Conservation (phyloP, 1,140 invertebrate species). For the Drosophila virilis region DNA sequence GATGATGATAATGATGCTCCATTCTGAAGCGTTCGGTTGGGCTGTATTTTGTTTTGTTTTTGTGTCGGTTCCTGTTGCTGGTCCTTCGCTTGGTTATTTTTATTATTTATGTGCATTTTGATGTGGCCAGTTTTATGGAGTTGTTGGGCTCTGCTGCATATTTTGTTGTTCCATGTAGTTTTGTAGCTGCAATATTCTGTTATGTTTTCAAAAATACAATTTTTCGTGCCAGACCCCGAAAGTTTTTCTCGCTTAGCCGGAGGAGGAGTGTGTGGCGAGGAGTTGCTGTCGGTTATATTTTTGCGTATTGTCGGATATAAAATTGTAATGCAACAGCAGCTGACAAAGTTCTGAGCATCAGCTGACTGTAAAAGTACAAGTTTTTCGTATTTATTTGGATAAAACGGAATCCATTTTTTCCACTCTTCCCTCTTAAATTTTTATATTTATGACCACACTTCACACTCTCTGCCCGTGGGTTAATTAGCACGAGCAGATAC, state of each 20-base stretch:
- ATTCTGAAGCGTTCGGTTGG: no score
- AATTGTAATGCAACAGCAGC: slow-evolving; percentile 54
- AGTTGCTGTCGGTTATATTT: slow-evolving; percentile 24
- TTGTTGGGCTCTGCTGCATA: slow-evolving; percentile 8
- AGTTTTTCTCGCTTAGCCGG: slow-evolving; percentile 31
- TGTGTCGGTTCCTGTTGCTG: slow-evolving; percentile 60
- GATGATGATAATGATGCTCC: neutral
- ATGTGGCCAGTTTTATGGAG: slow-evolving; percentile 66
- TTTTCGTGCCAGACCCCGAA: slow-evolving; percentile 33
- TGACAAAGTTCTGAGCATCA: slow-evolving; percentile 40
- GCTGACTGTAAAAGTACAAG: slow-evolving; percentile 35
- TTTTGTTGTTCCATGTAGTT: slow-evolving; percentile 43
- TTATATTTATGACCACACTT: slow-evolving; percentile 35
- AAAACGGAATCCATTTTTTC: no score
- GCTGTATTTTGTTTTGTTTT: slow-evolving; percentile 29
- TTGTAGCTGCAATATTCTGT: slow-evolving; percentile 45
- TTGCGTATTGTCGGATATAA: slow-evolving; percentile 62
- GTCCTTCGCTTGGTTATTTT: slow-evolving; percentile 61
- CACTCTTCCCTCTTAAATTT: neutral
- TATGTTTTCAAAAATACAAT: slow-evolving; percentile 44
- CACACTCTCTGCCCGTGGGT: slow-evolving; percentile 38
- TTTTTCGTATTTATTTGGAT: slow-evolving; percentile 16
- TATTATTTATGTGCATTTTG: slow-evolving; percentile 83
- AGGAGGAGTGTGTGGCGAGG: neutral
- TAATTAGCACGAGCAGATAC: slow-evolving; percentile 55